Conservation (phyloP, 2,888 invertebrate species). For the Agrotis clavis region DNA sequence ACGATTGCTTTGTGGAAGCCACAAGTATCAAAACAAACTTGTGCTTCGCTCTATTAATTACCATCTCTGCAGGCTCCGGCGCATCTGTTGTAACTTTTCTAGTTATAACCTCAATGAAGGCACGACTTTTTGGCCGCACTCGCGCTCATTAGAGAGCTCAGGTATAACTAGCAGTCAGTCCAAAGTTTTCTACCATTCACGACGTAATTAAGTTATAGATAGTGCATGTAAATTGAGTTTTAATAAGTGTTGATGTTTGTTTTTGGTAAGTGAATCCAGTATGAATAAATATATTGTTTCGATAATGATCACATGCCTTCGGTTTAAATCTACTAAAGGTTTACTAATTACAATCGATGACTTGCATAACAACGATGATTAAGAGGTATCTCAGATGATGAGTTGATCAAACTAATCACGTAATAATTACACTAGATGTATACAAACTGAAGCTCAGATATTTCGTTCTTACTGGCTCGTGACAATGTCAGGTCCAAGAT, state of each 20-base stretch:
- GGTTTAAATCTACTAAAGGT: not conserved
- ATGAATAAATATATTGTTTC: not conserved
- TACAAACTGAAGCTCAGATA: slow-evolving; percentile 4
- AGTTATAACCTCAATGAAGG: slow-evolving; percentile 28
- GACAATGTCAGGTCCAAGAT: slow-evolving; percentile 39
- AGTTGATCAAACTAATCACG: not conserved
- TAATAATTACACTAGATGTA: slow-evolving; percentile 7
- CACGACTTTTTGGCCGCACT: slow-evolving; percentile 26
- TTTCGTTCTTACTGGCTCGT: slow-evolving; percentile 14
- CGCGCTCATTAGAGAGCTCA: slow-evolving; percentile 33
- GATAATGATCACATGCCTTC: not conserved
- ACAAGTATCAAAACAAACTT: slow-evolving; percentile 31
- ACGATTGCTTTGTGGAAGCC: not conserved
- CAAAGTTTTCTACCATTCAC: slow-evolving; percentile 35
- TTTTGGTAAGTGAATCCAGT: not conserved
- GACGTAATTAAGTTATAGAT: slow-evolving; percentile 28
- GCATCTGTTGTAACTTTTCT: slow-evolving; percentile 34
- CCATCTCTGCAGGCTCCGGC: slow-evolving; percentile 21
- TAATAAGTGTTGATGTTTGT: slow-evolving; percentile 16
- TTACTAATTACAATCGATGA: not conserved
- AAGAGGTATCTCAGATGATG: not conserved
- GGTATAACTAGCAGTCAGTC: slow-evolving; percentile 20
- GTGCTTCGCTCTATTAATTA: slow-evolving; percentile 40
- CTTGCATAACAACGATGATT: slow-evolving; percentile 13
- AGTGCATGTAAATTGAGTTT: slow-evolving; percentile 28